phyloP scores from a whole-genome alignment of 2,888 invertebrate genomes.

The Morpho deidamia region DNA sequence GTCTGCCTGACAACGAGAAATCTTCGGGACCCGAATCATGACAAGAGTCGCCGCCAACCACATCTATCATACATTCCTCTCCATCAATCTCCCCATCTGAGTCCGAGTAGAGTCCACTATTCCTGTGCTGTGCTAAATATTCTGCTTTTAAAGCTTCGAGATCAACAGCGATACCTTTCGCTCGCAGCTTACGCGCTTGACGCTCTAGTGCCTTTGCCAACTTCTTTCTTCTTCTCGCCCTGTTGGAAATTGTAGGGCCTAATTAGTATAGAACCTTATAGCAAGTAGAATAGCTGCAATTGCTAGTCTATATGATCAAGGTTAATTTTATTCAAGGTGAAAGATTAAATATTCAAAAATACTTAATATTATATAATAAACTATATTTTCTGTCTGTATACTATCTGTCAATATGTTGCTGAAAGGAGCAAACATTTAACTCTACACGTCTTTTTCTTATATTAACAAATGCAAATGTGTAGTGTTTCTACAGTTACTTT shows the following conservation, averaged over 20 bases:
- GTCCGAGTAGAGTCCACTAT: conserved; percentile 78
- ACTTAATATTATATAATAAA: too few species aligned
- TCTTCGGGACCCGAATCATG: conserved; percentile 82
- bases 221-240: conserved; percentile 93
- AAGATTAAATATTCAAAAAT: too few species aligned
- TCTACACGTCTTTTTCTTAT: too few species aligned
- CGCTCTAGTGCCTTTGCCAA: conserved; percentile 93
- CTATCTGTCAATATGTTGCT: too few species aligned
- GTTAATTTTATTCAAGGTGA: too few species aligned
- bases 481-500: too few species aligned
- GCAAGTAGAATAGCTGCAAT: conserved; percentile 13
- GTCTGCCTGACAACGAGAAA: conserved; percentile 78
- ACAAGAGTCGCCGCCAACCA: conserved; percentile 89
- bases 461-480: too few species aligned
- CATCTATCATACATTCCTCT: conserved; percentile 88
- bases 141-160: conserved; percentile 90
- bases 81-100: conserved; percentile 80
- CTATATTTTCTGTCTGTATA: too few species aligned
- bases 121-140: conserved; percentile 88
- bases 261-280: conserved; percentile 73
- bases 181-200: conserved; percentile 94
- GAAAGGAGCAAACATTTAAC: too few species aligned
- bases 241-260: conserved; percentile 71
- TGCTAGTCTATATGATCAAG: background rate
- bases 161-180: conserved; percentile 94